phyloP scores from a whole-genome alignment of 2,888 invertebrate genomes.

The Masnerella sp. region DNA sequence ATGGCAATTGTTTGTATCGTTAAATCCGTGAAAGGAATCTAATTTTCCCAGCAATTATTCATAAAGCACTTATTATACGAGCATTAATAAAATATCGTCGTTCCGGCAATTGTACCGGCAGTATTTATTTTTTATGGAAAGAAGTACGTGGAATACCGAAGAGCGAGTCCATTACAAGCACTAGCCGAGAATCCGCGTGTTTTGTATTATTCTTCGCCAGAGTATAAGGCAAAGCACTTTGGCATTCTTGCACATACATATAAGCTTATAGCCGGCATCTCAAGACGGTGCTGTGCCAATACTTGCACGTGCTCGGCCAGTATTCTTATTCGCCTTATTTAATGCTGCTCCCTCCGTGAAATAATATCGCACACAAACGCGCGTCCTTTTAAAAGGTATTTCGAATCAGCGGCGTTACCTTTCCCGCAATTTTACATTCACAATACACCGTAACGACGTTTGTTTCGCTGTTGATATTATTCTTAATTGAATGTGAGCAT shows the following conservation, averaged over 20 bases:
- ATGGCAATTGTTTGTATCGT: neutral
- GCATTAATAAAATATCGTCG: slow-evolving; percentile 29
- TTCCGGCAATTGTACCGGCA: slow-evolving; percentile 31
- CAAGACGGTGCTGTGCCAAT: slow-evolving; percentile 34
- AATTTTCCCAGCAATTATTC: neutral
- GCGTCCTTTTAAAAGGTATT: slow-evolving; percentile 65
- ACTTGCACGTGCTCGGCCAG: slow-evolving; percentile 37
- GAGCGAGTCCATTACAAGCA: slow-evolving; percentile 41
- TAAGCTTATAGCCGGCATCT: slow-evolving; percentile 41
- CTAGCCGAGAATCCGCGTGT: slow-evolving; percentile 52
- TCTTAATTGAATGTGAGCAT: slow-evolving; percentile 42
- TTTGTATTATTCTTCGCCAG: slow-evolving; percentile 59
- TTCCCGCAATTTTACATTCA: slow-evolving; percentile 19
- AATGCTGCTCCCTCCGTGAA: slow-evolving; percentile 63
- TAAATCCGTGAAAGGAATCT: neutral
- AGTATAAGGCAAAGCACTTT: slow-evolving; percentile 70
- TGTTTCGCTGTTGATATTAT: slow-evolving; percentile 21
- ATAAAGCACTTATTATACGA: slow-evolving; percentile 17
- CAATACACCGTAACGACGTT: slow-evolving; percentile 9
- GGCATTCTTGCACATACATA: slow-evolving; percentile 56
- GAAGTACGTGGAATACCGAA: slow-evolving; percentile 43
- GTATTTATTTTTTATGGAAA: slow-evolving; percentile 34
- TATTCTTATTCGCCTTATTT: slow-evolving; percentile 67
- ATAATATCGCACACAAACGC: slow-evolving; percentile 65
- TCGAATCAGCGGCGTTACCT: slow-evolving; percentile 60